Percentiles rank a stretch among this genome's conserved stretches.
phyloP scores from a whole-genome alignment of 64 coral and sea anemone species.

The Dendronephthya gigantea region DNA sequence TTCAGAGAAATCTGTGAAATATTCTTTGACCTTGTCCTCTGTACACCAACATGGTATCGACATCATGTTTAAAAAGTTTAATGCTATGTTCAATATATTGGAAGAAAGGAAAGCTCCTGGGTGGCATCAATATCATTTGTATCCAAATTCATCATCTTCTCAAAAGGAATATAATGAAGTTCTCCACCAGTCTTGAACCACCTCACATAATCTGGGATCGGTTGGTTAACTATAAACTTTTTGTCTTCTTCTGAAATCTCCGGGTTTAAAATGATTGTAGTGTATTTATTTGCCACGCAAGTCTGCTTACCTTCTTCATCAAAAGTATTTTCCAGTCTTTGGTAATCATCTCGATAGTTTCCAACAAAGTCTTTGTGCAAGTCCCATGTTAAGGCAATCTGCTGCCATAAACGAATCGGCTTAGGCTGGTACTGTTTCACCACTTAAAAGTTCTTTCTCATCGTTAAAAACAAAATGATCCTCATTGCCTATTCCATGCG shows the following conservation, averaged over 20 bases:
- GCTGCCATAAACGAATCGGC: neutral
- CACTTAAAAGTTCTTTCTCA: neutral
- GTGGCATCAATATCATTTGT: conserved; percentile 14
- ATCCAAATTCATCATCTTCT: conserved; percentile 8
- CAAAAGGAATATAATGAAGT: conserved; percentile 37
- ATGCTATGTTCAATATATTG: conserved; percentile 29
- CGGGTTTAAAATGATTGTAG: conserved; percentile 20
- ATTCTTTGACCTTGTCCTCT: conserved; percentile 18
- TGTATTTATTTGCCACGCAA: neutral
- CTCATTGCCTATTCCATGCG: neutral
- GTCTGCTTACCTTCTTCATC: neutral
- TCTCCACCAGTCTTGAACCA: conserved; percentile 35
- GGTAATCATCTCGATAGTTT: neutral
- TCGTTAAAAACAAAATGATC: neutral
- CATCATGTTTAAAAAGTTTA: conserved; percentile 17
- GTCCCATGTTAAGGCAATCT: neutral
- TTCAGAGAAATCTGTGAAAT: conserved; percentile 16
- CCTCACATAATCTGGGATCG: conserved; percentile 42
- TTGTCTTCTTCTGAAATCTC: neutral
- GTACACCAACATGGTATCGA: conserved; percentile 24
- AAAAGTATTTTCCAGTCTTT: neutral
- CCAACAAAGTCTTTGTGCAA: neutral
- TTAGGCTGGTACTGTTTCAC: neutral
- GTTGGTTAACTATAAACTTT: conserved; percentile 8
- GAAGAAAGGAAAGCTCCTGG: conserved; percentile 38